A percentile compares a stretch with the other conserved stretches of the same genome.
Conservation (phyloP, 2,797 vertebrate genomes). For the Sebastes miniatus region DNA sequence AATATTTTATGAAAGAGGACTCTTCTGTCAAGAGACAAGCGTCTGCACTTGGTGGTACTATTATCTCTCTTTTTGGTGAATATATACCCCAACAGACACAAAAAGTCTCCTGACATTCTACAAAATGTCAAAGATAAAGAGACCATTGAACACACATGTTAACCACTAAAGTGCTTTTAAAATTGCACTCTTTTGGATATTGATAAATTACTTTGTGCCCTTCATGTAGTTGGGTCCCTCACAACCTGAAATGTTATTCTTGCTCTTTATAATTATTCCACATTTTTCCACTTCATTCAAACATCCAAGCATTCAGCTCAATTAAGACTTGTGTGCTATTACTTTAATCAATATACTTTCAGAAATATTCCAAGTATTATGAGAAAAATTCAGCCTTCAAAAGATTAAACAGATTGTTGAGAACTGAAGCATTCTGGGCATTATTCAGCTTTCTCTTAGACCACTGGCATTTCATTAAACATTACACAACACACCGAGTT, state of each 20-base stretch:
- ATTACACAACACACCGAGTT: background rate
- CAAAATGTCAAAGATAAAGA: constrained; percentile 25
- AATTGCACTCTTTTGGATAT: background rate
- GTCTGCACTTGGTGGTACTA: background rate
- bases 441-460: background rate
- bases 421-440: background rate
- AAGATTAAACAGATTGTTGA: background rate
- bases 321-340: background rate
- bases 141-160: background rate
- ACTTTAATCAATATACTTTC: background rate
- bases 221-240: background rate
- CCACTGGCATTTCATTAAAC: background rate
- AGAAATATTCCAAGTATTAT: background rate
- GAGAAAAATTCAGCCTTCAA: background rate
- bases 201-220: background rate
- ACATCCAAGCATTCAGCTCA: background rate
- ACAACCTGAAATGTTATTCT: background rate
- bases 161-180: background rate
- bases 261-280: background rate
- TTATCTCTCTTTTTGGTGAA: constrained; percentile 17
- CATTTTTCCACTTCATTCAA: background rate
- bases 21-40: constrained; percentile 40
- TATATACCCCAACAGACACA: constrained; percentile 2
- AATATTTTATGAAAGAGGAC: constrained; percentile 48
- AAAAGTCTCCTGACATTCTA: constrained; percentile 5